phyloP scores from a whole-genome alignment of 1,140 invertebrate genomes.

The Luehdorfia chinensis region DNA sequence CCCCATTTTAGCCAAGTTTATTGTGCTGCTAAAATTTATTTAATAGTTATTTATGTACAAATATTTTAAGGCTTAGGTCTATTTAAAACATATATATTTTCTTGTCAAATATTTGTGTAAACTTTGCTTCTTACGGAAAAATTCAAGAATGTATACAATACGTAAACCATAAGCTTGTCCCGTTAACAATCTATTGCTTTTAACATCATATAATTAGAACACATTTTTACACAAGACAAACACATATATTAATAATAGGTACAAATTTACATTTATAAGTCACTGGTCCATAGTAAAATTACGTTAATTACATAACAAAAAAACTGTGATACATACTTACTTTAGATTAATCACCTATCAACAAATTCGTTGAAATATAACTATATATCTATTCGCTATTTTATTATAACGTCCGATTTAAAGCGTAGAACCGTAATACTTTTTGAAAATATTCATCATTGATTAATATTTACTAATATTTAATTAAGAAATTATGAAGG shows the following conservation, averaged over 20 bases:
- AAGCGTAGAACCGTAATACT: conserved; percentile 72
- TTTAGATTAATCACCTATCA: conserved; percentile 31
- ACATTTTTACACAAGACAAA: conserved; percentile 18
- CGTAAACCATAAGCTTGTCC: conserved; percentile 9
- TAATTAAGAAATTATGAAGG: conserved; percentile 34
- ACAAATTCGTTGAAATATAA: conserved; percentile 35
- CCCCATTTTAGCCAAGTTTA: too few relatives aligned
- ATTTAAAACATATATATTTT: too few relatives aligned
- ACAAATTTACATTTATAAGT: conserved; percentile 45
- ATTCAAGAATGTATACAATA: too few relatives aligned
- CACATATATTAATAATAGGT: conserved; percentile 25
- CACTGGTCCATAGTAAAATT: conserved; percentile 46
- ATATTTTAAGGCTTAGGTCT: too few relatives aligned
- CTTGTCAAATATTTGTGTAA: too few relatives aligned
- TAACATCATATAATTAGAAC: conserved; percentile 7
- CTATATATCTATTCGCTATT: conserved; percentile 31
- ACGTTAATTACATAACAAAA: conserved; percentile 38
- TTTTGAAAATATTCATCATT: conserved; percentile 35
- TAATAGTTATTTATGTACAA: too few relatives aligned
- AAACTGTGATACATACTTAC: conserved; percentile 26
- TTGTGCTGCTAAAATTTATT: too few relatives aligned
- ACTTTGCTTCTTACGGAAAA: too few relatives aligned
- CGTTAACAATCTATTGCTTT: conserved; percentile 1
- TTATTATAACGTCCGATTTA: conserved; percentile 57
- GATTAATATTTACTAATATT: conserved; percentile 13